Evolutionary conservation across 2,888 invertebrate species (phyloP).

Genomic region (Nemotelus nigrinus): DNA sequence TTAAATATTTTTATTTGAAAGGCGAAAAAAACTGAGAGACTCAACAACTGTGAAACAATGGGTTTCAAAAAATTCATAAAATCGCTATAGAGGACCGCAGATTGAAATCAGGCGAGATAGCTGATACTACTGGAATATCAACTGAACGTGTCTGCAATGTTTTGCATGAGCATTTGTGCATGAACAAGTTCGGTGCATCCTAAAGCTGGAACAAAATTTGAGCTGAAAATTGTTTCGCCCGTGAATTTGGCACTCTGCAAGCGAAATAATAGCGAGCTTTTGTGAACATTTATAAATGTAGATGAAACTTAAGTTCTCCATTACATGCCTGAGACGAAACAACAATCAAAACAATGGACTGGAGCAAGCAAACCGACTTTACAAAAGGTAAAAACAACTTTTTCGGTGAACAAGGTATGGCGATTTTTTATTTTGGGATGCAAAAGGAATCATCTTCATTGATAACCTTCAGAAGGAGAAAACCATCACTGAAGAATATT

Average conservation of each 20-base stretch:
- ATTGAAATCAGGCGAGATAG: not conserved
- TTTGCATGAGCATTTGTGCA: not conserved
- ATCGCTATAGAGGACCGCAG: not conserved
- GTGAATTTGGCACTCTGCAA: not conserved
- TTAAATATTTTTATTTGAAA: too few species aligned
- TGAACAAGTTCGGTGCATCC: not conserved
- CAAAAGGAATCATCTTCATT: too few species aligned
- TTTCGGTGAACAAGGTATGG: too few species aligned
- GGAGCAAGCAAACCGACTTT: too few species aligned
- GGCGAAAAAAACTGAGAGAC: too few species aligned
- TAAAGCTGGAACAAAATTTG: not conserved
- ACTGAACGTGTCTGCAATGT: not conserved
- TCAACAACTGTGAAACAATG: too few species aligned
- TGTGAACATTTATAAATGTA: not conserved
- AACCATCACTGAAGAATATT: too few species aligned
- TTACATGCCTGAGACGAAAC: too few species aligned
- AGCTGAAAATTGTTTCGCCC: not conserved
- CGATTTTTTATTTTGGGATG: too few species aligned
- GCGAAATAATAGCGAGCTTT: not conserved
- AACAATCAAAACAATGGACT: too few species aligned
- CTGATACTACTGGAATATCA: not conserved
- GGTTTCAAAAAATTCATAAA: not conserved
- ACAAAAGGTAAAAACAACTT: too few species aligned
- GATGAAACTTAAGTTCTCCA: not conserved
- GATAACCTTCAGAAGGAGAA: too few species aligned